A percentile compares a stretch with the other conserved stretches of the same genome.
These are phyloP conservation scores for Trichopria drosophilae DNA, from an alignment of 2,888 invertebrate genomes.

Conservation along the genomic window DNA sequence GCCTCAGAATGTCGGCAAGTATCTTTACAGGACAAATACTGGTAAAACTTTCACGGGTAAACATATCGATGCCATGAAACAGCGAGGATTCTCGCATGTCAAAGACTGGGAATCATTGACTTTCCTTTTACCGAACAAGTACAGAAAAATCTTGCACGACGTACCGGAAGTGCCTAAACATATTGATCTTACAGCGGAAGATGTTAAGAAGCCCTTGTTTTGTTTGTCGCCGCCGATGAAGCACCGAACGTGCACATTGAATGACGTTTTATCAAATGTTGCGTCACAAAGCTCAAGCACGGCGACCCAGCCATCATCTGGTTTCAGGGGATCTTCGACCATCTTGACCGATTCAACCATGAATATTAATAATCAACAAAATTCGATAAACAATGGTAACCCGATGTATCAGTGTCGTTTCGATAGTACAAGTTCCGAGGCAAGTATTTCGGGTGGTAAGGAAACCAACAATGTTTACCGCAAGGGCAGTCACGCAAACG, in stretches of 20 bases:
- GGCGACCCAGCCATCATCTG: conserved; percentile 81
- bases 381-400: conserved; percentile 46
- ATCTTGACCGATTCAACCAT: conserved; percentile 76
- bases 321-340: conserved; percentile 84
- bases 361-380: conserved; percentile 72
- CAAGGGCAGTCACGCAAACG: no score
- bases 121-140: conserved; percentile 83
- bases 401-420: conserved; percentile 82
- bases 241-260: conserved; percentile 63
- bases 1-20: conserved; percentile 66
- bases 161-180: conserved; percentile 76
- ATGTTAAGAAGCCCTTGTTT: conserved; percentile 54
- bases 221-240: conserved; percentile 54
- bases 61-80: conserved; percentile 79
- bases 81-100: conserved; percentile 81
- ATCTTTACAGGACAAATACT: conserved; percentile 56
- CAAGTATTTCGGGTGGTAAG: no score
- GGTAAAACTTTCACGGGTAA: conserved; percentile 76
- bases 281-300: conserved; percentile 72
- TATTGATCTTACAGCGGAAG: conserved; percentile 63
- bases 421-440: conserved; percentile 75
- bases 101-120: conserved; percentile 93
- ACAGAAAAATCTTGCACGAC: conserved; percentile 75
- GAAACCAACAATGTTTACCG: no score
- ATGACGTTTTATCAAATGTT: conserved; percentile 62